Evolutionary conservation across 2,888 invertebrate genomes (phyloP).

Genomic region (Caenorhabditis wallacei): DNA sequence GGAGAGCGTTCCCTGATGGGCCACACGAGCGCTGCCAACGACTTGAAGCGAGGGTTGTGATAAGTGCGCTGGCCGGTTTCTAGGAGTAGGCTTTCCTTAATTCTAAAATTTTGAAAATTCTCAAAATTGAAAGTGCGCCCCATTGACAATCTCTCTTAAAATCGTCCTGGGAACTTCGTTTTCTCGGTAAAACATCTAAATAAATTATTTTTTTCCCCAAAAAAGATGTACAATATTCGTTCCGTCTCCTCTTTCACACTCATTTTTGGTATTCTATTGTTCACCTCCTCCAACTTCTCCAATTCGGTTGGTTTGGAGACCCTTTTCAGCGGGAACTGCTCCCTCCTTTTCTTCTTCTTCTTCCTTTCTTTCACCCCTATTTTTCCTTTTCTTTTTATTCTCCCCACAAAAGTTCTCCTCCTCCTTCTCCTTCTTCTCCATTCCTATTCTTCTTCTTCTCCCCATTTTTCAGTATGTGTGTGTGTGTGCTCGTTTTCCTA

Average conservation of each 20-base stretch:
- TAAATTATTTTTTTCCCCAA: too few species aligned
- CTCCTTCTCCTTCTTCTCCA: background rate
- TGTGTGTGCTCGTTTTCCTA: conserved; percentile 28
- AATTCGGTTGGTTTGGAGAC: conserved; percentile 19
- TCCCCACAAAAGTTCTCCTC: conserved; percentile 13
- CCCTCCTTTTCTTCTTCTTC: conserved; percentile 1
- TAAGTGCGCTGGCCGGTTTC: too few species aligned
- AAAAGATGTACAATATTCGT: too few species aligned
- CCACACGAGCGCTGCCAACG: too few species aligned
- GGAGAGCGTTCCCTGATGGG: too few species aligned
- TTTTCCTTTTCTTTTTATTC: background rate
- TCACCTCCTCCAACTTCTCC: background rate
- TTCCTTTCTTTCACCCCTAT: background rate
- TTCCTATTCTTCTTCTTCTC: background rate
- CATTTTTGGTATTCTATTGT: conserved; percentile 53
- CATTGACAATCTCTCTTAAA: too few species aligned
- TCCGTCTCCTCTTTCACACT: conserved; percentile 39
- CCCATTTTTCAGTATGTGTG: background rate
- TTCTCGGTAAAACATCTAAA: too few species aligned
- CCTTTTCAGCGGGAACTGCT: conserved; percentile 17
- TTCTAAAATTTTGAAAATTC: too few species aligned
- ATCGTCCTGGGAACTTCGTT: too few species aligned
- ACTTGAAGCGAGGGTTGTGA: too few species aligned
- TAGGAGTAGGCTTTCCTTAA: too few species aligned
- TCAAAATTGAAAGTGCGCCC: too few species aligned